These are phyloP conservation scores for Lutraria lutraria DNA, from an alignment of 2,888 invertebrate species.

Conservation along the genomic window DNA sequence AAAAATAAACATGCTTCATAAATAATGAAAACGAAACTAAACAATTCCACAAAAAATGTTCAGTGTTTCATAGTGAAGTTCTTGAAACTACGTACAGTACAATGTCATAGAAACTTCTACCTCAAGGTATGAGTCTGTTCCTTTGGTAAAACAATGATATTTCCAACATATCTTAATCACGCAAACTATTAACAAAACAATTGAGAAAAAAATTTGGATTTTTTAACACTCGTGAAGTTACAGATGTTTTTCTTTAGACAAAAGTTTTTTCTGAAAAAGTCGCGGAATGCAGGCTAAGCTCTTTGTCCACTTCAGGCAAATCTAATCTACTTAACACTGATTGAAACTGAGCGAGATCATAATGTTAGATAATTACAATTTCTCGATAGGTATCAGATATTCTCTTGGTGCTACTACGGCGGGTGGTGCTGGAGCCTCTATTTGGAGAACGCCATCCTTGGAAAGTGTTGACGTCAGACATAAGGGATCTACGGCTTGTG, in stretches of 20 bases:
- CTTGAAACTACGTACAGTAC: not conserved
- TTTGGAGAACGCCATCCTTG: constrained; percentile 98
- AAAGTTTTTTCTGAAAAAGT: not conserved
- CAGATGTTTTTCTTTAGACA: not conserved
- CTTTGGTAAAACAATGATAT: too few relatives aligned
- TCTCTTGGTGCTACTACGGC: constrained; percentile 91
- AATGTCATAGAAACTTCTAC: too few relatives aligned
- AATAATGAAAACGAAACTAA: not conserved
- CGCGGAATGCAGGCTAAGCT: constrained; percentile 9
- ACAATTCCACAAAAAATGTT: not conserved
- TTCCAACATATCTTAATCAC: not conserved
- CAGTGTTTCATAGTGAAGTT: not conserved
- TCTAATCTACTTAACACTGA: constrained; percentile 19
- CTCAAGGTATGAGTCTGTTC: too few relatives aligned
- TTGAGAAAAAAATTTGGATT: not conserved
- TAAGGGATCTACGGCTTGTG: constrained; percentile 98
- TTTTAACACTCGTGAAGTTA: not conserved
- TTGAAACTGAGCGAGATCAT: not conserved
- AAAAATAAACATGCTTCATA: constrained; percentile 1
- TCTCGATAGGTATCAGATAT: constrained; percentile 92
- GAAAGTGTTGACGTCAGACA: constrained; percentile 97
- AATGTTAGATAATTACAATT: constrained; percentile 49
- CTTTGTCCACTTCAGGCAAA: constrained; percentile 5
- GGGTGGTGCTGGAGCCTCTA: constrained; percentile 96
- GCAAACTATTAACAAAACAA: not conserved